These are phyloP conservation scores for Sipunculus nudus DNA, from an alignment of 2,888 invertebrate species.

Conservation along the genomic window DNA sequence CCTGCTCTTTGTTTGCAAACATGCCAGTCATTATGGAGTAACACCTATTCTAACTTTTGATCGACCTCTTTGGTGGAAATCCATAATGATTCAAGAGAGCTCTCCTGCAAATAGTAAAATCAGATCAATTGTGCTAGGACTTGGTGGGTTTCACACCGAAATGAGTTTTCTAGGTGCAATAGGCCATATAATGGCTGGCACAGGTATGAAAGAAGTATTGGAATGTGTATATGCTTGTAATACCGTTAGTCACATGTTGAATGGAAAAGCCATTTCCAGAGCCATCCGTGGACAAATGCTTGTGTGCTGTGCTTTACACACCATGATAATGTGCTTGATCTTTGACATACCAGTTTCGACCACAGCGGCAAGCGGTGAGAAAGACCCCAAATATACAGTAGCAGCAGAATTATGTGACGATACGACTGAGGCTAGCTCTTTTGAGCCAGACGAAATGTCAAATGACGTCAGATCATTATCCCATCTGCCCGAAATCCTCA, in stretches of 20 bases:
- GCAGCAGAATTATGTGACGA: too few species aligned
- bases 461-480: too few species aligned
- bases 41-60: constrained; percentile 40
- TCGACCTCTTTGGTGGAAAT: constrained; percentile 40
- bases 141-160: constrained; percentile 40
- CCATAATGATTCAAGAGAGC: constrained; percentile 22
- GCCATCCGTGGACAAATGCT: constrained; percentile 41
- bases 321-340: neutral
- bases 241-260: constrained; percentile 43
- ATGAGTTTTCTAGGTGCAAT: constrained; percentile 47
- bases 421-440: too few species aligned
- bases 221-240: constrained; percentile 42
- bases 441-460: too few species aligned
- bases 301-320: constrained; percentile 27
- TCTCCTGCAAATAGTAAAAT: constrained; percentile 14
- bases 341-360: too few species aligned
- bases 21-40: constrained; percentile 14
- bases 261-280: constrained; percentile 42
- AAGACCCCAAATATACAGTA: too few species aligned
- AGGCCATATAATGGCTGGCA: constrained; percentile 40
- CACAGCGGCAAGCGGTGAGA: too few species aligned
- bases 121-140: constrained; percentile 23
- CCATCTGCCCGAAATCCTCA: too few species aligned
- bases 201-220: constrained; percentile 44
- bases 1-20: constrained; percentile 24